Percentiles rank a stretch among this genome's conserved stretches.
Conservation (phyloP, 2,888 invertebrate genomes). For the Eupeodes luniger region DNA sequence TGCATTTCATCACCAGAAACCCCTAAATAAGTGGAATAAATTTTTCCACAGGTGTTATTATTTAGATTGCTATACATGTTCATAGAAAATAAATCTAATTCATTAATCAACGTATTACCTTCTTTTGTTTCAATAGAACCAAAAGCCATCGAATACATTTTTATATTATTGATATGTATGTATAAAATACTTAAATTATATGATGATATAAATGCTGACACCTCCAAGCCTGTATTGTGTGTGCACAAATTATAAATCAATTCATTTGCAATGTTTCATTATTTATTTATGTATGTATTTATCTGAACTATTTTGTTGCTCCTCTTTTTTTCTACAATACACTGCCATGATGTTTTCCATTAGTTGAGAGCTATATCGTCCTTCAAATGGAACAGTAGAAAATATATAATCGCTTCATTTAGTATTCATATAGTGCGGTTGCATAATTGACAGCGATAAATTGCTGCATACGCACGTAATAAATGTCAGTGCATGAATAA, state of each 20-base stretch:
- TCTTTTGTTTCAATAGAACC: background rate
- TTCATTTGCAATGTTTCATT: constrained; percentile 38
- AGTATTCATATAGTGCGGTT: constrained; percentile 65
- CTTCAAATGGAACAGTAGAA: constrained; percentile 22
- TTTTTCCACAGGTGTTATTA: too few relatives aligned
- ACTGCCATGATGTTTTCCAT: constrained; percentile 10
- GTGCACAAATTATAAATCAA: constrained; percentile 48
- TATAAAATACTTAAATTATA: background rate
- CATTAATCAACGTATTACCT: background rate
- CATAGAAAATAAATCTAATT: background rate
- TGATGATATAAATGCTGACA: constrained; percentile 28
- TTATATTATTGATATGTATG: too few relatives aligned
- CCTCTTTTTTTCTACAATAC: background rate
- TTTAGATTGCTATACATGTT: too few relatives aligned
- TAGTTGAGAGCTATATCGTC: constrained; percentile 8
- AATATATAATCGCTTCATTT: constrained; percentile 67
- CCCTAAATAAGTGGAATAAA: too few relatives aligned
- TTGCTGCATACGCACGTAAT: constrained; percentile 69
- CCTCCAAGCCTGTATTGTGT: background rate
- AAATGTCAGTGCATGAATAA: constrained; percentile 69
- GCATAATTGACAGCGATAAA: constrained; percentile 71
- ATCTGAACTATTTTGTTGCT: background rate
- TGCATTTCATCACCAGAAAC: too few relatives aligned
- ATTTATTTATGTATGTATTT: background rate
- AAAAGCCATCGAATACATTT: background rate